These are phyloP conservation scores for Epinephelus awoara DNA, from an alignment of 2,797 vertebrate species.

Conservation along the genomic window DNA sequence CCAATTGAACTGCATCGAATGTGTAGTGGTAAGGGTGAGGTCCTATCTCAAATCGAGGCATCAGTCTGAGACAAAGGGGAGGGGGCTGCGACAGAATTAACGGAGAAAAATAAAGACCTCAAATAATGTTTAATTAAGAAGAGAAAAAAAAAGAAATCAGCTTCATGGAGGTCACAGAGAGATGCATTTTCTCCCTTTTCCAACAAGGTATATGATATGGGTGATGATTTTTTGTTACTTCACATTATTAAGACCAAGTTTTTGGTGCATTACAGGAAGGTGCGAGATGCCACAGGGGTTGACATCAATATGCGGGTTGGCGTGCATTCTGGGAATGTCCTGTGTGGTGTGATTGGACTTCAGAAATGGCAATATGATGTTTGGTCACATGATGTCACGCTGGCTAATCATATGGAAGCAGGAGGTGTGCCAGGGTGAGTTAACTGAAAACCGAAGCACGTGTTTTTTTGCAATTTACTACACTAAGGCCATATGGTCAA, in stretches of 20 bases:
- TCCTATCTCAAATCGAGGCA: not conserved
- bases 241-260: slow-evolving; percentile 23
- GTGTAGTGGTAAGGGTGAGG: not conserved
- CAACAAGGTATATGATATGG: not conserved
- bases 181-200: not conserved
- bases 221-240: not conserved
- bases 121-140: not conserved
- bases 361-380: slow-evolving; percentile 98
- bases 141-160: not conserved
- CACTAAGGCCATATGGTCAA: too few relatives aligned
- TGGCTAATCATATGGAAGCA: slow-evolving; percentile 97
- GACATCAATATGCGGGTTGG: slow-evolving; percentile 97
- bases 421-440: slow-evolving; percentile 95
- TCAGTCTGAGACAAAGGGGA: not conserved
- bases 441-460: not conserved
- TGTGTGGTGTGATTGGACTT: slow-evolving; percentile 94
- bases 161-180: not conserved
- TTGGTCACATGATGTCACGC: slow-evolving; percentile 96
- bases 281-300: slow-evolving; percentile 93
- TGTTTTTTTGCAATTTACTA: not conserved
- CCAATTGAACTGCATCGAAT: not conserved
- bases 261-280: slow-evolving; percentile 86
- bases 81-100: not conserved
- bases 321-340: slow-evolving; percentile 95
- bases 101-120: not conserved